Evolutionary conservation across 2,113 vertebrate genomes (phyloP).

Genomic region (Daubentonia madagascariensis): DNA sequence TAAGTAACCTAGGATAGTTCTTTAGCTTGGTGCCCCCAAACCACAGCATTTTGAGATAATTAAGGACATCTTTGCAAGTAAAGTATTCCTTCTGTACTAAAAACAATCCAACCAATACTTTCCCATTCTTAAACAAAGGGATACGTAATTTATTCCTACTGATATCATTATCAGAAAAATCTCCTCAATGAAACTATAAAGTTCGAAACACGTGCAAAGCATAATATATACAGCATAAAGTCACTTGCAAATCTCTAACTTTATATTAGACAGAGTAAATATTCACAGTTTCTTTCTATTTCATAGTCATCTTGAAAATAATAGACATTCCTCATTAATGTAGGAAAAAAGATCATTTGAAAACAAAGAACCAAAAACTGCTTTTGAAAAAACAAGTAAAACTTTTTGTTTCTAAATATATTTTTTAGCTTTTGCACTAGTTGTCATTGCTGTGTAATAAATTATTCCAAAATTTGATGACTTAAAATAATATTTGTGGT

Average conservation of each 20-base stretch:
- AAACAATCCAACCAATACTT: not conserved
- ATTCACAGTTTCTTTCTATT: not conserved
- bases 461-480: not conserved
- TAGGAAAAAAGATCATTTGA: not conserved
- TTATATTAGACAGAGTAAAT: not conserved
- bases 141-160: not conserved
- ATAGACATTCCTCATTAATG: not conserved
- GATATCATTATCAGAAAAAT: not conserved
- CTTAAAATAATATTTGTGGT: not conserved
- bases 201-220: not conserved
- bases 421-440: not conserved
- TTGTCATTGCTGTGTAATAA: not conserved
- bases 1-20: not conserved
- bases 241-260: not conserved
- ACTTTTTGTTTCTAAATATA: not conserved
- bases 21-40: constrained; percentile 61
- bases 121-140: not conserved
- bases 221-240: not conserved
- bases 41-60: constrained; percentile 29
- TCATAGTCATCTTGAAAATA: not conserved
- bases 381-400: not conserved
- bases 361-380: not conserved
- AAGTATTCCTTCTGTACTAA: constrained; percentile 48
- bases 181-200: not conserved
- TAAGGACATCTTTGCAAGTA: constrained; percentile 60